These are phyloP conservation scores for Zaprionus kolodkinae DNA, from an alignment of 1,140 invertebrate species.

Conservation along the genomic window DNA sequence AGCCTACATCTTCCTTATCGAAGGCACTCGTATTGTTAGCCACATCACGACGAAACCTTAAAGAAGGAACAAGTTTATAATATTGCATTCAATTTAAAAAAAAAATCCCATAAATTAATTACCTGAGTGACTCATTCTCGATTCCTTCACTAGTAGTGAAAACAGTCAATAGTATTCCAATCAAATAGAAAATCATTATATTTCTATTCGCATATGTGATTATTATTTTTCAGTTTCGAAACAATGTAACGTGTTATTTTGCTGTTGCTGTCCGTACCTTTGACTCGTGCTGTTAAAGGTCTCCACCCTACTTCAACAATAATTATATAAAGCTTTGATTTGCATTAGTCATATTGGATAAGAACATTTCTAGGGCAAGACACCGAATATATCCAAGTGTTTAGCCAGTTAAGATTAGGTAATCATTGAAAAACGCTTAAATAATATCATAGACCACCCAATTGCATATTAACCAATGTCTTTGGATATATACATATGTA, in stretches of 20 bases:
- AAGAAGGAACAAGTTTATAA: not conserved
- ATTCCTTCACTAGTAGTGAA: slow-evolving; percentile 15
- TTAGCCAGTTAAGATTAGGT: not conserved
- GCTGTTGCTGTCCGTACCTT: slow-evolving; percentile 20
- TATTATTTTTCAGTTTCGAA: slow-evolving; percentile 24
- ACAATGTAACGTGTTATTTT: slow-evolving; percentile 10
- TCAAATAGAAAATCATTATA: slow-evolving; percentile 40
- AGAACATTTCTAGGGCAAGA: not conserved
- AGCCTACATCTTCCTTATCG: slow-evolving; percentile 53
- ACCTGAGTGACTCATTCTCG: slow-evolving; percentile 42
- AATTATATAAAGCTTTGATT: slow-evolving; percentile 1
- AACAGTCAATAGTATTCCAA: slow-evolving; percentile 34
- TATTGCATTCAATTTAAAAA: not conserved
- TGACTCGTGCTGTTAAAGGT: slow-evolving; percentile 18
- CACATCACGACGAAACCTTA: slow-evolving; percentile 21
- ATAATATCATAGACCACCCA: not conserved
- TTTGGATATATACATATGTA: slow-evolving; percentile 1
- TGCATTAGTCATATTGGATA: not conserved
- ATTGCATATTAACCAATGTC: slow-evolving; percentile 7
- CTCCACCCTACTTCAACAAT: slow-evolving; percentile 1
- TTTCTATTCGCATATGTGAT: slow-evolving; percentile 44
- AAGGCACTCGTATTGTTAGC: slow-evolving; percentile 22
- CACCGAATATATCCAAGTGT: not conserved
- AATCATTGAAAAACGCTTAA: not conserved
- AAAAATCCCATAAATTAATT: slow-evolving; percentile 22